Base-by-base conservation (phyloP, 2,888 invertebrate species). In the Leptodirus hochenwartii region DNA sequence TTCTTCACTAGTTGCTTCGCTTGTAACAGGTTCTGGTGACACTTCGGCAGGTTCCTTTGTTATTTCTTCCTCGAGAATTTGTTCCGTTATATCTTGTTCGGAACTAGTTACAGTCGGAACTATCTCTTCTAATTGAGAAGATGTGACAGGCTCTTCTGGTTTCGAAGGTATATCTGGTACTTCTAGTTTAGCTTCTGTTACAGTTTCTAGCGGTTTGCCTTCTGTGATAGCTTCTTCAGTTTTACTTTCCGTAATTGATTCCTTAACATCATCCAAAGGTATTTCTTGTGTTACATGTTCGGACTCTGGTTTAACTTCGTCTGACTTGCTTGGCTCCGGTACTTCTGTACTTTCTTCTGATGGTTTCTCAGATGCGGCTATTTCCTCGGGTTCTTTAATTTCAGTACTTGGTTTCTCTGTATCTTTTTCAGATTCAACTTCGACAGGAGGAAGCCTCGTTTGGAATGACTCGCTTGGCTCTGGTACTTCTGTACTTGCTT, bases 261-360 rank as follows among this genome's bases (percentile, higher is more conserved):
- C 20, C 20, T 20, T 6, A n/a, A 20, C 20, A 8, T 20, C 20
- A 8, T 6, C n/a, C n/a, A n/a, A 20, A 8, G 20, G 6, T 8
- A 6, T 20, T 8, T 20, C 6, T n/a, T 20, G 8, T n/a, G 14
- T 10, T 12, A 22, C 27, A 9, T 23, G 29, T 30, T 25, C 25
- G 12, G 12, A 14, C 11, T 33, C 25, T 12, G 26, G 15, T 30
- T 15, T 37, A 31, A 5, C 16, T 16, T 34, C 38, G 13, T 38
- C 37, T 36, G 10, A n/a, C 24, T 24, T 10, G 6, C 6, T 10
- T 12, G 40, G 25, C 25, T 30, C 27, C 29, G 40, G 37, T 27
- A 38, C 34, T 15, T 30, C 15, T 15, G 15, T 17, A 24, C 37
- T 33, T 30, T 35, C 30, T 31, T 39, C 38, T 30, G 32, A 27